phyloP scores from a whole-genome alignment of 2,113 vertebrate genomes.

The Nannospalax galili region DNA sequence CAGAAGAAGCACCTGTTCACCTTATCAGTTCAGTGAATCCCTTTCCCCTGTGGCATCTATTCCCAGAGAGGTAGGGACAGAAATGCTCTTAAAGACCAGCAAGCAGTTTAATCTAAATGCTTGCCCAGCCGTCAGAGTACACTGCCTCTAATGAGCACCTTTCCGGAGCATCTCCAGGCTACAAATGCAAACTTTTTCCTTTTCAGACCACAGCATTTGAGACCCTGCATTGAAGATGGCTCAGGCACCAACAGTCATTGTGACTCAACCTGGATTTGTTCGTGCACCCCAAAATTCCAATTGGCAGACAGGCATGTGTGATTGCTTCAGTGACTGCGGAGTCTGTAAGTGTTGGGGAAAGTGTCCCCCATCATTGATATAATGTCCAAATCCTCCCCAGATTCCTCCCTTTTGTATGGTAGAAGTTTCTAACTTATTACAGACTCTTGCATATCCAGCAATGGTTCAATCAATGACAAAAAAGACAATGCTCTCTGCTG shows the following conservation, averaged over 20 bases:
- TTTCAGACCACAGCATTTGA: not conserved
- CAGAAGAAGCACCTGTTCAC: not conserved
- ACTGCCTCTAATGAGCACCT: not conserved
- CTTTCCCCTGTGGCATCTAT: not conserved
- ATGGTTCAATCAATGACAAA: not conserved
- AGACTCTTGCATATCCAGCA: not conserved
- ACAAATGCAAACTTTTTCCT: not conserved
- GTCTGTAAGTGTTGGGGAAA: constrained; percentile 82
- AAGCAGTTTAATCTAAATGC: not conserved
- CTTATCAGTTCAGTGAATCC: not conserved
- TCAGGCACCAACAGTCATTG: not conserved
- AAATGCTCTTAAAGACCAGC: not conserved
- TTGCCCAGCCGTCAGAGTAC: not conserved
- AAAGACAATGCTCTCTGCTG: no score
- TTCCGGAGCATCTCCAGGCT: no score
- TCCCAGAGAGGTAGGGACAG: no score
- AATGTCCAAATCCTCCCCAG: not conserved
- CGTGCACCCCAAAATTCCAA: fast-evolving
- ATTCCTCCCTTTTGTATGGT: not conserved
- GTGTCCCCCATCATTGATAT: fast-evolving
- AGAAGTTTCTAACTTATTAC: not conserved
- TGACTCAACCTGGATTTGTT: constrained; percentile 50
- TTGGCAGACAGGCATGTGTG: constrained; percentile 83
- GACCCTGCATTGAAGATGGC: constrained; percentile 30
- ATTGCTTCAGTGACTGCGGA: constrained; percentile 80